phyloP scores from a whole-genome alignment of 2,113 vertebrate genomes.

The Microcebus tavaratra region DNA sequence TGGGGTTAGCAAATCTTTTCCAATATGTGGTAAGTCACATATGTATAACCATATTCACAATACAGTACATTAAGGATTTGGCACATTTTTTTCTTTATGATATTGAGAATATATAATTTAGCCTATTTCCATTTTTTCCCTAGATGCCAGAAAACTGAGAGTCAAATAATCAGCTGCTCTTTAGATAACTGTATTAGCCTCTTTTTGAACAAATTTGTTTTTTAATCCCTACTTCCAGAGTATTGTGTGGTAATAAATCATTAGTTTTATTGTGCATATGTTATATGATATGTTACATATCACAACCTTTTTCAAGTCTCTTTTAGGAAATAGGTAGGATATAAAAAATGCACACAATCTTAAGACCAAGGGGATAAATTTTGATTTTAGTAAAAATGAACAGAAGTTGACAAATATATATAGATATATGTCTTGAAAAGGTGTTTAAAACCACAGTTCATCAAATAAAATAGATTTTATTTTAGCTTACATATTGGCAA shows the following conservation, averaged over 20 bases:
- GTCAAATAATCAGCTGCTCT: background rate
- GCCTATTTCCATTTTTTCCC: background rate
- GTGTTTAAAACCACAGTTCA: background rate
- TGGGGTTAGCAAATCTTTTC: background rate
- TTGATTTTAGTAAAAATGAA: constrained; percentile 20
- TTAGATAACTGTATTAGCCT: background rate
- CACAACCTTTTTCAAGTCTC: background rate
- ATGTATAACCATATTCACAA: background rate
- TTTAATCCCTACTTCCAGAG: background rate
- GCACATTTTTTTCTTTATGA: background rate
- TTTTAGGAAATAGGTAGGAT: background rate
- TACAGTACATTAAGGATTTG: background rate
- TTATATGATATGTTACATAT: background rate
- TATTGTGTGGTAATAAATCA: background rate
- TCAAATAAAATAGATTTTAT: constrained; percentile 18
- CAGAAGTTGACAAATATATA: background rate
- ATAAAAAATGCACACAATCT: background rate
- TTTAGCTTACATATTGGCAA: background rate
- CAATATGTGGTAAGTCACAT: background rate
- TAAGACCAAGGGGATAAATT: background rate
- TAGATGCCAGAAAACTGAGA: background rate
- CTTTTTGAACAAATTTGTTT: background rate
- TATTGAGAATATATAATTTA: background rate
- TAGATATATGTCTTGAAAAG: background rate
- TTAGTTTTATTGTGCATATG: background rate